Evolutionary conservation across 2,888 invertebrate species (phyloP).

Genomic region (Meteorus colon): DNA sequence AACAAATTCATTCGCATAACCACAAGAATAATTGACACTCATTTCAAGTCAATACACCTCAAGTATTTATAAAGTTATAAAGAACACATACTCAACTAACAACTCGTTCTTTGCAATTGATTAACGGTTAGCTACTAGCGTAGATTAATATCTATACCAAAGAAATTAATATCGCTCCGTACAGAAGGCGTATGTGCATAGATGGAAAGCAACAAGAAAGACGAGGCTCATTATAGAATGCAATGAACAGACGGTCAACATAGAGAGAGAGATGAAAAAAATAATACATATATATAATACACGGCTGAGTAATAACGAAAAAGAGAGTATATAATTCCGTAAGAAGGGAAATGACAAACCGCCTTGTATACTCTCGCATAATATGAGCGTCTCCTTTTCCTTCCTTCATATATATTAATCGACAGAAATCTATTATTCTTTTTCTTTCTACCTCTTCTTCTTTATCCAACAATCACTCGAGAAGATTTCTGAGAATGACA

Average conservation of each 20-base stretch:
- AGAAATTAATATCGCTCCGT: background rate
- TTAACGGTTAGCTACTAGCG: slow-evolving; percentile 44
- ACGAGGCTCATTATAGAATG: slow-evolving; percentile 38
- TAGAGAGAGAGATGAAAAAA: background rate
- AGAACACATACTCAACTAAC: slow-evolving; percentile 18
- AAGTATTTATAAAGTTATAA: background rate
- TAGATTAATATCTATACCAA: slow-evolving; percentile 47
- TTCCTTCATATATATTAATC: slow-evolving; percentile 43
- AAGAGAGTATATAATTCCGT: slow-evolving; percentile 20
- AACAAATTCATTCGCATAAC: slow-evolving; percentile 4
- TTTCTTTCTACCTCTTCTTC: slow-evolving; percentile 21
- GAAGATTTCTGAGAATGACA: slow-evolving; percentile 27
- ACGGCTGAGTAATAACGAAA: background rate
- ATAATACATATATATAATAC: background rate
- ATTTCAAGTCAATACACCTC: background rate
- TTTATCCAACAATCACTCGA: slow-evolving; percentile 37
- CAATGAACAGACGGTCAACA: background rate
- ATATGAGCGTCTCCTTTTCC: slow-evolving; percentile 35
- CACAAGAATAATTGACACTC: slow-evolving; percentile 27
- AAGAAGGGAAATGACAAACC: slow-evolving; percentile 29
- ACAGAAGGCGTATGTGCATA: background rate
- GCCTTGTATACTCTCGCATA: slow-evolving; percentile 40
- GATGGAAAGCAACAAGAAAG: slow-evolving; percentile 19
- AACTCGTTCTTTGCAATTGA: slow-evolving; percentile 29
- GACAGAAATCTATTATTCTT: slow-evolving; percentile 30